phyloP scores from a whole-genome alignment of 2,888 invertebrate species.

The Aplocera efformata region DNA sequence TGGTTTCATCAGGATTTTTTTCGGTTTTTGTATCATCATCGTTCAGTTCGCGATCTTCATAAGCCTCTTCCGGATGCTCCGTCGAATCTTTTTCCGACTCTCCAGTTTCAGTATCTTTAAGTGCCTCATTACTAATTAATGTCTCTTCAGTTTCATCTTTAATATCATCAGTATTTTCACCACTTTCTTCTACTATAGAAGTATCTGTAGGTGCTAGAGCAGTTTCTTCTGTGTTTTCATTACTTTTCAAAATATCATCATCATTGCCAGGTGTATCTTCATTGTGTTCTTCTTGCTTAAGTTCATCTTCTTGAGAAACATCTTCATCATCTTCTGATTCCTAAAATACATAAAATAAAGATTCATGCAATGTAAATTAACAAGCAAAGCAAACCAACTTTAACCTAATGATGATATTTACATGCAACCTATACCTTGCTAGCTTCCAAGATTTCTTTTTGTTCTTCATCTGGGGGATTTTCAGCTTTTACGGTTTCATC shows the following conservation, averaged over 20 bases:
- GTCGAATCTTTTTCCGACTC: constrained; percentile 29
- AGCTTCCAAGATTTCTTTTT: constrained; percentile 38
- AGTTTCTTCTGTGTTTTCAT: constrained; percentile 14
- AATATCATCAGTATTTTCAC: constrained; percentile 17
- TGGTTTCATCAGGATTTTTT: constrained; percentile 11
- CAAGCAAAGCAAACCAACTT: constrained; percentile 69
- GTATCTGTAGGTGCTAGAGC: background rate
- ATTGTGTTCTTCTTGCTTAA: constrained; percentile 5
- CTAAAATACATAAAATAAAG: constrained; percentile 66
- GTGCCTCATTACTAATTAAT: constrained; percentile 7
- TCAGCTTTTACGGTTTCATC: constrained; percentile 48
- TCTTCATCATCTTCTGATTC: constrained; percentile 39
- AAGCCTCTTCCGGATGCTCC: constrained; percentile 4
- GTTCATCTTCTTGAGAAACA: constrained; percentile 18
- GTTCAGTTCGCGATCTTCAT: constrained; percentile 21
- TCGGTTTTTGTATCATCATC: constrained; percentile 17
- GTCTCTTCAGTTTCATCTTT: constrained; percentile 29
- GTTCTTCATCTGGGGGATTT: constrained; percentile 29
- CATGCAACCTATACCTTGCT: constrained; percentile 63
- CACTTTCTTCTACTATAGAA: constrained; percentile 18
- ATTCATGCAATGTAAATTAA: constrained; percentile 68
- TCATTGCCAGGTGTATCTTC: constrained; percentile 14
- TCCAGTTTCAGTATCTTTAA: constrained; percentile 18
- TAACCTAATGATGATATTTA: constrained; percentile 43
- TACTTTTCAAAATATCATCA: constrained; percentile 8